phyloP scores from a whole-genome alignment of 2,113 vertebrate species.

The Philantomba maxwellii region DNA sequence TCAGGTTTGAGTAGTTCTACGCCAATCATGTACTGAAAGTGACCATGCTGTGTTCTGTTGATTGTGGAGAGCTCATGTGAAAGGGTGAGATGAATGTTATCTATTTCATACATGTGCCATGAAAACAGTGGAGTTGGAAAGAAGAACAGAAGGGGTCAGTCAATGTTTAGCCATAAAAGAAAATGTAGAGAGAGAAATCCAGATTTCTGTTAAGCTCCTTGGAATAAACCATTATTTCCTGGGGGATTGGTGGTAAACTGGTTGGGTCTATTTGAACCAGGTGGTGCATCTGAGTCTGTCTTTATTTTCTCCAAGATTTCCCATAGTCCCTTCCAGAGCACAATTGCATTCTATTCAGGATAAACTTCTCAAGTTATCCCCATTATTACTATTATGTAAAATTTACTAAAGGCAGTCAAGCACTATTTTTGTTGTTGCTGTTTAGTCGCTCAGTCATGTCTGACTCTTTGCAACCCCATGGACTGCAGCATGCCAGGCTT shows the following conservation, averaged over 20 bases:
- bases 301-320: background rate
- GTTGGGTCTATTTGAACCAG: background rate
- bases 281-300: background rate
- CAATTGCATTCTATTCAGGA: background rate
- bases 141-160: background rate
- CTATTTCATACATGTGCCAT: background rate
- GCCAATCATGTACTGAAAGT: background rate
- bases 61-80: background rate
- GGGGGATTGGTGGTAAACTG: background rate
- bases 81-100: background rate
- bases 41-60: background rate
- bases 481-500: background rate
- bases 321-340: background rate
- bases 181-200: background rate
- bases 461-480: background rate
- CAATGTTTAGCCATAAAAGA: background rate
- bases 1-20: background rate
- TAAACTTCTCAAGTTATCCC: background rate
- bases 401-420: background rate
- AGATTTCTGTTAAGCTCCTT: background rate
- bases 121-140: background rate
- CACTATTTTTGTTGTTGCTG: background rate
- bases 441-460: background rate
- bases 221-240: background rate
- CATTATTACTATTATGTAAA: background rate